A percentile compares a stretch with the other conserved stretches of the same genome.
Conservation (phyloP, 35 echinoderm and acorn worm genomes). For the Hemicentrotus pulcherrimus region DNA sequence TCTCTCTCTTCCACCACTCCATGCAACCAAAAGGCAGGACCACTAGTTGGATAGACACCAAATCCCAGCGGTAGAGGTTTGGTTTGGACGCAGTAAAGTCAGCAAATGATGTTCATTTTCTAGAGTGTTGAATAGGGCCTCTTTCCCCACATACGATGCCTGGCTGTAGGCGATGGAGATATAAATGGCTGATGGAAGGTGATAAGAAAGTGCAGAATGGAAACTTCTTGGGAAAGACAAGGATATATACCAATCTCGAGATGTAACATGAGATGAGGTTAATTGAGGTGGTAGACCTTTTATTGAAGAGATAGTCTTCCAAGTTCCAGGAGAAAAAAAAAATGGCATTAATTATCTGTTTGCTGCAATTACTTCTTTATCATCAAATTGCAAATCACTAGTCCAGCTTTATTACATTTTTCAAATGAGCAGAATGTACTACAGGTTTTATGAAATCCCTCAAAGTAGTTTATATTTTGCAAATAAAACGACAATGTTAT, state of each 20-base stretch:
- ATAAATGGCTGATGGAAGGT: neutral
- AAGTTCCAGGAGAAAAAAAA: neutral
- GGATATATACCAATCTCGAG: neutral
- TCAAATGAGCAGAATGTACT: too few relatives aligned
- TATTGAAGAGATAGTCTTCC: neutral
- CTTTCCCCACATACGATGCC: neutral
- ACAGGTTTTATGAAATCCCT: too few relatives aligned
- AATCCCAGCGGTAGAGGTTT: neutral
- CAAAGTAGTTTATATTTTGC: too few relatives aligned
- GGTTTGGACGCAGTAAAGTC: neutral
- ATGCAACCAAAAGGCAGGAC: neutral
- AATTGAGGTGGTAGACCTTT: neutral
- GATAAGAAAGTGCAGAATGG: slow-evolving; percentile 1
- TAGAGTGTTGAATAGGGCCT: neutral
- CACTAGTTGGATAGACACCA: slow-evolving; percentile 16
- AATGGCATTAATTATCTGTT: neutral
- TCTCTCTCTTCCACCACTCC: neutral
- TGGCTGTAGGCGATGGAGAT: slow-evolving; percentile 15
- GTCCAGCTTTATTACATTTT: too few relatives aligned
- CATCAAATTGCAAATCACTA: neutral
- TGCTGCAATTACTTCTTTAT: neutral
- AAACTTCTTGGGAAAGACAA: neutral
- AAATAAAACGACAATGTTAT: too few relatives aligned
- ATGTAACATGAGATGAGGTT: slow-evolving; percentile 17
- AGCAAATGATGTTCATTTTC: neutral